Evolutionary conservation across 2,113 vertebrate species (phyloP).

Genomic region (Lasiurus borealis): DNA sequence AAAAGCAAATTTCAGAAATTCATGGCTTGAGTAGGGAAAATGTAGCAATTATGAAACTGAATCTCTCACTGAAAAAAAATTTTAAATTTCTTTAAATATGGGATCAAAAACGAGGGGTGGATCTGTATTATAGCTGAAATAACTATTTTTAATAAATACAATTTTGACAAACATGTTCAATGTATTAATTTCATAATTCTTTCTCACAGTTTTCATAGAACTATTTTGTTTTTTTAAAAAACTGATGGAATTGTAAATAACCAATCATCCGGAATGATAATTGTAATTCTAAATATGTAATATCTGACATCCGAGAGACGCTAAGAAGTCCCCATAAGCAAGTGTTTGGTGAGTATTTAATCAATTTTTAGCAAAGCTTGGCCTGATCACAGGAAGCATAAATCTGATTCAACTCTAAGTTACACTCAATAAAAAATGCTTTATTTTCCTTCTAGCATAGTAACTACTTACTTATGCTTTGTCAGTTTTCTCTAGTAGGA

Average conservation of each 20-base stretch:
- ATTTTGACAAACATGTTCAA: not conserved
- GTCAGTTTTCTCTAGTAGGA: not conserved
- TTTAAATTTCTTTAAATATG: slow-evolving; percentile 3
- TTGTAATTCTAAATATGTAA: slow-evolving; percentile 23
- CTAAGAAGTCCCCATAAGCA: not conserved
- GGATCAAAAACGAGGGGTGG: not conserved
- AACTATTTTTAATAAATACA: not conserved
- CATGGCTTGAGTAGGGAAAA: not conserved
- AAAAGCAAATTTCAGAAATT: not conserved
- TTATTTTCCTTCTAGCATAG: not conserved
- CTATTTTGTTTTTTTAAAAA: not conserved
- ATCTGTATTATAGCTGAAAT: not conserved
- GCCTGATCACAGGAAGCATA: not conserved
- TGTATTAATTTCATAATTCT: slow-evolving; percentile 8
- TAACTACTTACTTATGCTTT: not conserved
- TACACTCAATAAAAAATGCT: not conserved
- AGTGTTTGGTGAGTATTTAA: not conserved
- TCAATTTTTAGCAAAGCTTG: slow-evolving; percentile 25
- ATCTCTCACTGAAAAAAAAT: not conserved
- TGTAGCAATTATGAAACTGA: not conserved
- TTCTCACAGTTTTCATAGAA: not conserved
- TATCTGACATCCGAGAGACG: not conserved
- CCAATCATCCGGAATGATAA: not conserved
- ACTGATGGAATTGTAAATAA: not conserved
- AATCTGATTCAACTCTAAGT: not conserved